These are phyloP conservation scores for Hylaeus volcanicus DNA, from an alignment of 1,140 invertebrate genomes.

Conservation along the genomic window DNA sequence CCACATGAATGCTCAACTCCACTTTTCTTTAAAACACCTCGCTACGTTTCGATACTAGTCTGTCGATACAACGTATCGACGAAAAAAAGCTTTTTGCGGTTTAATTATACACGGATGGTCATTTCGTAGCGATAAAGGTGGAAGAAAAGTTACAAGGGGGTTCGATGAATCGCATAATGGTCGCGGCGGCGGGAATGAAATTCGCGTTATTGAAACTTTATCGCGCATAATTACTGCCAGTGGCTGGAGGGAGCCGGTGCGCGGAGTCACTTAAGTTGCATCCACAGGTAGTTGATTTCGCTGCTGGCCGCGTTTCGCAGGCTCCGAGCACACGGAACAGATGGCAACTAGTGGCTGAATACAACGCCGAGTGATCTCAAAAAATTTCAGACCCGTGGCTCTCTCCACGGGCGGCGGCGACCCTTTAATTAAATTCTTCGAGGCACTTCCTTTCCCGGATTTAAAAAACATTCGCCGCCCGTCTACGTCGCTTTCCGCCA, in stretches of 20 bases:
- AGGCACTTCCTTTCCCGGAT: constrained; percentile 25
- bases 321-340: constrained; percentile 24
- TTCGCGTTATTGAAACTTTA: constrained; percentile 43
- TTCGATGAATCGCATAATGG: constrained; percentile 31
- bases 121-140: not conserved
- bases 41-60: too few species aligned
- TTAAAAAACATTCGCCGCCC: constrained; percentile 22
- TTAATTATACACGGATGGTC: not conserved
- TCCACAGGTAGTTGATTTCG: constrained; percentile 78
- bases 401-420: not conserved
- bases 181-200: constrained; percentile 38
- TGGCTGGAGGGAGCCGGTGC: constrained; percentile 13
- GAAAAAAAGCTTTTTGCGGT: too few species aligned
- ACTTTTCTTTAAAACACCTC: too few species aligned
- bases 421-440: constrained; percentile 46
- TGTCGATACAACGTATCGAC: too few species aligned
- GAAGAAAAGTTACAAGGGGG: not conserved
- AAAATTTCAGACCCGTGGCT: constrained; percentile 23
- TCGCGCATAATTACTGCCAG: constrained; percentile 30
- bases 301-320: constrained; percentile 63
- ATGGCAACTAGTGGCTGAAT: constrained; percentile 51
- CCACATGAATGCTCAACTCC: too few species aligned
- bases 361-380: constrained; percentile 32
- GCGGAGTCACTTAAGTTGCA: constrained; percentile 68
- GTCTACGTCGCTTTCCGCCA: too few species aligned